Base-by-base conservation (phyloP, 2,113 vertebrate species). In the Tapirus terrestris region DNA sequence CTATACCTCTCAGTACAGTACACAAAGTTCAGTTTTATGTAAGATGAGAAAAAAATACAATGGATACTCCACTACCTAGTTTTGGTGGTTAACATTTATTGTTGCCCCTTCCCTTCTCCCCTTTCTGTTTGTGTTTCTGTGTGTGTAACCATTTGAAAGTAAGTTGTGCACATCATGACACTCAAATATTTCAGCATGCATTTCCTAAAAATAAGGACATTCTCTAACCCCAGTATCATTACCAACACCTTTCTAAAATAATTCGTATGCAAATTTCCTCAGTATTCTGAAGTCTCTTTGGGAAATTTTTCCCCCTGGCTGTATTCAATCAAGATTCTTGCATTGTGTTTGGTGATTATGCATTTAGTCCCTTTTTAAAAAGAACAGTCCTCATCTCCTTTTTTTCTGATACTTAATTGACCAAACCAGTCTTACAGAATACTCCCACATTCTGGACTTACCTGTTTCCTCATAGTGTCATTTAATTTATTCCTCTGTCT, bases 141-240 rank as follows among this genome's bases (percentile, higher is more conserved):
- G 21, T 88, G 36, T 82, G 61, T 84, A 63, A 58, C 51, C 36
- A n/a, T 58, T 89, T 92, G 79, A 92, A 76, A 97, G 56, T 79
- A 79, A 68, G 31, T 87, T 94, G 61, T 48, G 79, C 31, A 79
- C 77, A 63, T n/a, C 4, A 4, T 23, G 27, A 92, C 43, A 8
- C 31, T 77, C 73, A 68, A 87, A 2, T 97, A n/a, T 94, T 92
- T 90, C 43, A 75, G 43, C n/a, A 45, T 61, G 11, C 17, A 23
- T 72, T 96, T 92, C n/a, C 70, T 79, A 85, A 91, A 87, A 91
- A 45, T 81, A 81, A 72, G 25, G 31, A 70, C 23, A 21, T 77
- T 68, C 43, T 84, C 77, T 89, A 70, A 58, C 51, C 43, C 63
- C 27, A 27, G 0, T 56, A 31, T 90, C 63, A 14, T 21, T 39